These are phyloP conservation scores for Potorous gilbertii DNA, from an alignment of 2,797 vertebrate genomes.

Conservation along the genomic window DNA sequence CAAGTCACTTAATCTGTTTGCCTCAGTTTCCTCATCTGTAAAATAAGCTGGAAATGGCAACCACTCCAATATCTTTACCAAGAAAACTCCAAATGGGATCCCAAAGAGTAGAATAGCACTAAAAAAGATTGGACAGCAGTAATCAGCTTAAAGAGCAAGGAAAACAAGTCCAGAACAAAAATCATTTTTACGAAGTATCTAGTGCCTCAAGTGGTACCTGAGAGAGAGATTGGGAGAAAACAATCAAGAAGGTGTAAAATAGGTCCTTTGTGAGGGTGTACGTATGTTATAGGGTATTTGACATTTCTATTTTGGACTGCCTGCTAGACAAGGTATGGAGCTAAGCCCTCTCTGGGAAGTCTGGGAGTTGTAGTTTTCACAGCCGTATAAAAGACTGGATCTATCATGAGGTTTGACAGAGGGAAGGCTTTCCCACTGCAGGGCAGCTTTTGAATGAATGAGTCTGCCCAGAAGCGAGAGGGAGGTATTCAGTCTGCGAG, in stretches of 20 bases:
- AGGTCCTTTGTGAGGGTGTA: not conserved
- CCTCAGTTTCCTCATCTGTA: not conserved
- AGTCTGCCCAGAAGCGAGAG: not conserved
- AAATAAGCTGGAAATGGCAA: not conserved
- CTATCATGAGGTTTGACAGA: not conserved
- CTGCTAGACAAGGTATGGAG: not conserved
- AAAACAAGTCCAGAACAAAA: conserved; percentile 30
- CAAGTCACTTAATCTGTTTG: not conserved
- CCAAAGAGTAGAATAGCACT: not conserved
- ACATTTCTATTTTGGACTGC: not conserved
- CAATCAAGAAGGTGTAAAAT: not conserved
- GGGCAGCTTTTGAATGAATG: conserved; percentile 1
- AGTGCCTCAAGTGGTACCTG: not conserved
- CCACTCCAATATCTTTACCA: not conserved
- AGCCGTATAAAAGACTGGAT: not conserved
- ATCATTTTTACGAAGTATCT: not conserved
- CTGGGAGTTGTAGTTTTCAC: not conserved
- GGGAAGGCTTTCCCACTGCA: not conserved
- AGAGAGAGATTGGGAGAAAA: not conserved
- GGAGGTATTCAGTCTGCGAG: not conserved
- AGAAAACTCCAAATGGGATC: not conserved
- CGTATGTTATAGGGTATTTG: not conserved
- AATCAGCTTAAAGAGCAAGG: conserved; percentile 31
- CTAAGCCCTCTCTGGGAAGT: not conserved
- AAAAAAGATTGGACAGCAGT: conserved; percentile 2